Conservation (phyloP, 2,797 vertebrate genomes). For the Coilia nasus region DNA sequence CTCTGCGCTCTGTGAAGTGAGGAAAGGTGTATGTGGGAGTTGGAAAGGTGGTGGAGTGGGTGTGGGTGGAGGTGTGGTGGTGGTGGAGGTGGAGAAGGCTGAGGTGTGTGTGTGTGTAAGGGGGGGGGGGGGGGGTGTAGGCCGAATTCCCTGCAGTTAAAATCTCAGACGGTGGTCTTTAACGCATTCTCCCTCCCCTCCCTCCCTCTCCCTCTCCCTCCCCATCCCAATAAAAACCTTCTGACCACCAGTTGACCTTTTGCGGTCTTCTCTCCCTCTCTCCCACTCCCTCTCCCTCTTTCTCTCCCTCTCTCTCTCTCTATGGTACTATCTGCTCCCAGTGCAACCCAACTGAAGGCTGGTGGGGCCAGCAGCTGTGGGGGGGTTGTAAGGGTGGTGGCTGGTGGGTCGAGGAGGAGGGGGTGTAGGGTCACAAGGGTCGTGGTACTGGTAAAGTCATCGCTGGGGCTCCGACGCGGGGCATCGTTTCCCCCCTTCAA, state of each 20-base stretch:
- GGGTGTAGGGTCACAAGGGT: slow-evolving; percentile 74
- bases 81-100: not conserved
- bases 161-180: slow-evolving; percentile 84
- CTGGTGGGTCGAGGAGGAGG: slow-evolving; percentile 57
- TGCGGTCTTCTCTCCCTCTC: slow-evolving; percentile 59
- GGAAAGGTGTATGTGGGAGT: not conserved
- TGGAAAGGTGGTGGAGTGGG: not conserved
- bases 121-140: slow-evolving; percentile 60
- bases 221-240: slow-evolving; percentile 79
- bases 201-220: slow-evolving; percentile 64
- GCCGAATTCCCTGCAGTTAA: slow-evolving; percentile 78
- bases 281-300: slow-evolving; percentile 46
- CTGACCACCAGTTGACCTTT: slow-evolving; percentile 84
- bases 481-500: slow-evolving; percentile 75
- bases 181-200: slow-evolving; percentile 69
- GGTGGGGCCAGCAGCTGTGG: slow-evolving; percentile 74
- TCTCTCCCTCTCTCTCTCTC: slow-evolving; percentile 44
- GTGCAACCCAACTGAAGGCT: slow-evolving; percentile 58
- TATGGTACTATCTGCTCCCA: slow-evolving; percentile 40
- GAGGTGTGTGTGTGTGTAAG: slow-evolving; percentile 2
- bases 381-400: slow-evolving; percentile 59
- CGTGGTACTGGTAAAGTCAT: slow-evolving; percentile 83
- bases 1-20: not conserved
- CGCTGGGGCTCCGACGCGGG: slow-evolving; percentile 69
- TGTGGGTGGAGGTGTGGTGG: not conserved